phyloP scores from a whole-genome alignment of 2,888 invertebrate species.

The Venusia cambrica region DNA sequence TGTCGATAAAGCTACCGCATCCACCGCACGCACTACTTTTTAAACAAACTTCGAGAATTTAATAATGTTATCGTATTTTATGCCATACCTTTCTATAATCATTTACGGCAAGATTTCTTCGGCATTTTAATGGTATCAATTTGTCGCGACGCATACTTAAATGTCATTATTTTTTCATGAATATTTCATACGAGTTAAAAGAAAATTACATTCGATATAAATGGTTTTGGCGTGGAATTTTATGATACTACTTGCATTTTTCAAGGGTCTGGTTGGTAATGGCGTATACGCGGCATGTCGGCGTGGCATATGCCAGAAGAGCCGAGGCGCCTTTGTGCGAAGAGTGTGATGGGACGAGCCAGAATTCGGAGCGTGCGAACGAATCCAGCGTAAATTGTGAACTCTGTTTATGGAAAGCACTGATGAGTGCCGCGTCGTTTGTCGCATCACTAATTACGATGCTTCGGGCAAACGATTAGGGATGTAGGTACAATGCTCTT shows the following conservation, averaged over 20 bases:
- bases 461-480: slow-evolving; percentile 14
- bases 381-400: slow-evolving; percentile 13
- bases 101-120: slow-evolving; percentile 12
- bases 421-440: slow-evolving; percentile 44
- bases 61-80: slow-evolving; percentile 19
- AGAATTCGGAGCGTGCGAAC: slow-evolving; percentile 59
- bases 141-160: slow-evolving; percentile 10
- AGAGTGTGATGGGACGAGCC: slow-evolving; percentile 24
- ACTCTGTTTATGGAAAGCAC: slow-evolving; percentile 39
- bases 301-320: slow-evolving; percentile 13
- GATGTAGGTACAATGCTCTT: too few species aligned
- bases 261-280: slow-evolving; percentile 17
- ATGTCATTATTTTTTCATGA: slow-evolving; percentile 10
- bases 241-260: slow-evolving; percentile 29
- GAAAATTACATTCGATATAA: slow-evolving; percentile 9
- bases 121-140: slow-evolving; percentile 19
- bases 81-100: slow-evolving; percentile 13
- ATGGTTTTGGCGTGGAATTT: slow-evolving; percentile 13
- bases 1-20: slow-evolving; percentile 22
- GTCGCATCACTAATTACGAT: slow-evolving; percentile 42
- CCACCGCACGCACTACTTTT: slow-evolving; percentile 18
- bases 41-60: slow-evolving; percentile 18
- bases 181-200: slow-evolving; percentile 11
- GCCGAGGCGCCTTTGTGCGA: slow-evolving; percentile 17
- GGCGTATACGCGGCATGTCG: too few species aligned